Evolutionary conservation across 2,888 invertebrate species (phyloP), one percentile per base, ranked within the genome.

Genomic region (Zaprionus obscuricornis): DNA sequence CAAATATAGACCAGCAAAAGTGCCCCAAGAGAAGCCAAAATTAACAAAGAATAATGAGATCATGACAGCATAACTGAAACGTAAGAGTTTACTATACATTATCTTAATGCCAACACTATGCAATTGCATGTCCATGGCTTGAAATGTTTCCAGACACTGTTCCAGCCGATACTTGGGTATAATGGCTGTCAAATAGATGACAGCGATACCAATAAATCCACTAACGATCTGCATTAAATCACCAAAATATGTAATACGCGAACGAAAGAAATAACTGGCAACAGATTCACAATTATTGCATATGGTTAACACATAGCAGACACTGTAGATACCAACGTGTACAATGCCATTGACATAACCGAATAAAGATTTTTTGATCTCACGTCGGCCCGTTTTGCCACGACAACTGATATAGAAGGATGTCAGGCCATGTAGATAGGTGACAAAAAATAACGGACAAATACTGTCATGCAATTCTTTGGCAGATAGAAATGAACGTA

Each of bases 181-280:
- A 2, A 89, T 83, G 8, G 88, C 86, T 0, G 86, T 76, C 8
- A 89, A 39, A 58, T 87, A 89, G 51, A 89, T 88, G 13, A 89
- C 85, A 1, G 79, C 85, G 7, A 90, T 77, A 4, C 90, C 90
- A 37, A 89, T 85, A 4, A 89, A 85, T 16, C 89, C 89, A 39
- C 85, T 87, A 0, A 88, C 54, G 8, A 89, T 85, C 69, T 90
- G 89, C 66, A 90, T 57, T 29, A 87, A 76, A 40, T 90, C 90
- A 2, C 89, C 90, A 36, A 90, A 78, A 16, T 83, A 77, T 1
- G 89, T 86, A 16, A 90, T 86, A 5, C 84, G 81, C 5, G 89
- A 87, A 7, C 87, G 87, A 42, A 89, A 88, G 37, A 90, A 89
- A 52, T 90, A 89, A 5, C 89, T 89, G 18, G 89, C 88, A 1